Base-by-base conservation (phyloP, 2,888 invertebrate genomes). In the Malthinus seriepunctatus region DNA sequence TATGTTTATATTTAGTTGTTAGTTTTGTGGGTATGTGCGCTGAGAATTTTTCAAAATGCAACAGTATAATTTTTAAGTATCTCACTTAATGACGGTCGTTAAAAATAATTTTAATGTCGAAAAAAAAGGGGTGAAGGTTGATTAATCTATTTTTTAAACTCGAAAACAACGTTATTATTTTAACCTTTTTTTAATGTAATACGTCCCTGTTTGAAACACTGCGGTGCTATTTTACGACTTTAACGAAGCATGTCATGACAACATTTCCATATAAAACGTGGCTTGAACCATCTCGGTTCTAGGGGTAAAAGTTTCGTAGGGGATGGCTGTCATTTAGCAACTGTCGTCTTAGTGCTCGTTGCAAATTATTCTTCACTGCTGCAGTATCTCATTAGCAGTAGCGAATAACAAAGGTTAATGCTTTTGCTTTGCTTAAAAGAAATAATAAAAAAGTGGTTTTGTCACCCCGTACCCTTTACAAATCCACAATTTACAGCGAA, bases 221-320 rank as follows among this genome's bases (percentile, higher is more conserved):
- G 69, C 71, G 73, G 72, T 67, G 74, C 73, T 76, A 76, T 75
- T 75, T 76, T 75, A 75, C 73, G 76, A 71, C 73, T 76, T 74
- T 75, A 77, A 77, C 77, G 77, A 76, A 76, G 74, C 77, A 73
- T 76, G 76, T 74, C 77, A 70, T 68, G 68, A 68, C 68, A 68
- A 69, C 71, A 71, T 69, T 71, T 70, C 69, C 70, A 70, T 71
- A 70, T 68, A 71, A 68, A 71, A 69, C 66, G 68, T 63, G 64
- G 63, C 65, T 47, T 62, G 54, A 60, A 56, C 63, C 69, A 67
- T 67, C 67, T 67, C 59, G 60, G 70, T 23, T 23, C 23, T 23
- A 23, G 23, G 23, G 23, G 23, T 70, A 69, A 71, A 72, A 73
- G 71, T 74, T 42, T 72, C 69, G 69, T 65, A n/a, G 62, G 64